Evolutionary conservation across 2,888 invertebrate species (phyloP), one percentile per base, ranked within the genome.

Genomic region (Drosophila seclusa): DNA sequence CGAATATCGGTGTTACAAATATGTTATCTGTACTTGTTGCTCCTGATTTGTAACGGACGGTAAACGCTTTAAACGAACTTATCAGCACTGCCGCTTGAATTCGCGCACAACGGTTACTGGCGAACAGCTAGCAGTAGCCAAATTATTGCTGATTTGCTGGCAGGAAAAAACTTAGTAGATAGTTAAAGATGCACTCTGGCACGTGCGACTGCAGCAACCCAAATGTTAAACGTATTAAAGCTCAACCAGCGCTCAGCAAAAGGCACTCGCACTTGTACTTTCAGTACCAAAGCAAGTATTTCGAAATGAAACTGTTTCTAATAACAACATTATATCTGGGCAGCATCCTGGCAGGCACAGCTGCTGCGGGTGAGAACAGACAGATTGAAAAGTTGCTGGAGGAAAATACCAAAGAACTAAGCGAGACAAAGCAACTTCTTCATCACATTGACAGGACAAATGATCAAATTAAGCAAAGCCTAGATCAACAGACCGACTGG

Each of bases 161-260:
- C 32, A 49, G 34, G 27, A 36, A 57, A 53, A 36, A 38, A 8
- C 11, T 8, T 54, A 11, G 16, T 8, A 66, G 87, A 84, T 77
- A 63, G 42, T 16, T 60, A 27, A 45, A 72, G 52, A 38, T 57
- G 52, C 63, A 6, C 13, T 6, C 54, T 70, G 34, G 34, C 77
- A 88, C 77, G 80, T 86, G 77, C 71, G 16, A 16, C 29, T 16
- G 21, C 29, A 55, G 32, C 53, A 24, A 11, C n/a, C 31, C 38
- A 27, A 55, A 42, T 21, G 10, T 6, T 27, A 31, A 34, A 40
- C 52, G 49, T 88, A 83, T 78, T 77, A 86, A 88, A 88, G 48
- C 34, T 36, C n/a, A 31, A n/a, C 31, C 61, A 48, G 18, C 29
- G 27, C 18, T 21, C 10, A 32, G 18, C 32, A 8, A n/a, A 32